Conservation (phyloP, 2,797 vertebrate species). For the Brachymystax lenok region DNA sequence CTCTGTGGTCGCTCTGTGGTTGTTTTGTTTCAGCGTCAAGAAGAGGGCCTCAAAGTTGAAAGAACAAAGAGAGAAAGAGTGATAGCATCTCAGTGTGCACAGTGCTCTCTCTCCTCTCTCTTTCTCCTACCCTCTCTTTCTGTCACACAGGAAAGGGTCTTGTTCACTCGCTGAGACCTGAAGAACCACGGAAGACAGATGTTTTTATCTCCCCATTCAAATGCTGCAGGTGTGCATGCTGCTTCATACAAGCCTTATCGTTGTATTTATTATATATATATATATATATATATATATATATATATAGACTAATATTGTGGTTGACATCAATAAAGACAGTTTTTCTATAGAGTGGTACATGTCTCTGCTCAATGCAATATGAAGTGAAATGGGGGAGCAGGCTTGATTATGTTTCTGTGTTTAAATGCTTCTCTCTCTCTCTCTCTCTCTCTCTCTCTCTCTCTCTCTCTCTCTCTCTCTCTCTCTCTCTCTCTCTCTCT, state of each 20-base stretch:
- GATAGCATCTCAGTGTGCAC: slow-evolving; percentile 59
- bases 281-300: too few relatives aligned
- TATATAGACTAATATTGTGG: neutral
- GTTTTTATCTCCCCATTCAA: slow-evolving; percentile 20
- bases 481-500: too few relatives aligned
- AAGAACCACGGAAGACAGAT: slow-evolving; percentile 45
- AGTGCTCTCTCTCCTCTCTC: slow-evolving; percentile 38
- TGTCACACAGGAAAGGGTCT: slow-evolving; percentile 70
- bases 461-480: too few relatives aligned
- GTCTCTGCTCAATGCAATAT: neutral
- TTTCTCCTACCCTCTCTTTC: slow-evolving; percentile 28
- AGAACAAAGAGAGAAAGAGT: slow-evolving; percentile 33
- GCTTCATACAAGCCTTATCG: neutral
- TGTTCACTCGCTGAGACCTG: slow-evolving; percentile 41
- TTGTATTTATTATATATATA: neutral
- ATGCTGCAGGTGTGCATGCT: slow-evolving; percentile 53
- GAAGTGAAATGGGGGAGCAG: neutral
- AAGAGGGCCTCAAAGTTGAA: slow-evolving; percentile 72
- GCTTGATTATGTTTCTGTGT: neutral
- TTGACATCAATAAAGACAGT: neutral
- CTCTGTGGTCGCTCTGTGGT: slow-evolving; percentile 77
- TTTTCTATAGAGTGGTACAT: neutral
- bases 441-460: too few relatives aligned
- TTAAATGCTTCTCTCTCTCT: neutral
- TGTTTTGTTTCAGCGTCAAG: slow-evolving; percentile 74